These are phyloP conservation scores for Pachyramphus minor DNA, from an alignment of 2,113 vertebrate species.

Conservation along the genomic window DNA sequence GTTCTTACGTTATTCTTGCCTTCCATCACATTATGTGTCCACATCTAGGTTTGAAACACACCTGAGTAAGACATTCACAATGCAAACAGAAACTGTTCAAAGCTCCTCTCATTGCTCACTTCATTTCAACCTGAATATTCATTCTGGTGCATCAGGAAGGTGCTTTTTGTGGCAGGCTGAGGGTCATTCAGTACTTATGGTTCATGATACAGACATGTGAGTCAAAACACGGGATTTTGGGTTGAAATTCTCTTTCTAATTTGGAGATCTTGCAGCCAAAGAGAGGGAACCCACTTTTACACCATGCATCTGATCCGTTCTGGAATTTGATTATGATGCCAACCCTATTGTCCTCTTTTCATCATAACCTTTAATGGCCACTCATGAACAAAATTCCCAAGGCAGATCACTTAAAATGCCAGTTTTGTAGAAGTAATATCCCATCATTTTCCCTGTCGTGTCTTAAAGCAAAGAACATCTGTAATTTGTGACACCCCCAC, in stretches of 20 bases:
- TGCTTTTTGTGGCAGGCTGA: not conserved
- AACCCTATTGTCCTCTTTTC: not conserved
- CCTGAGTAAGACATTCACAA: not conserved
- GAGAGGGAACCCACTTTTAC: not conserved
- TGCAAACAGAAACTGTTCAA: not conserved
- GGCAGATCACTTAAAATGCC: not conserved
- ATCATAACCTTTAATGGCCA: not conserved
- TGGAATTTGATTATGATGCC: not conserved
- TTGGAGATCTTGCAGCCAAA: not conserved
- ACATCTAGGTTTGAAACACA: not conserved
- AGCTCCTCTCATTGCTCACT: not conserved
- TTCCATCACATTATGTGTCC: not conserved
- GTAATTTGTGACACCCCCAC: not conserved
- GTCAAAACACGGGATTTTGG: not conserved
- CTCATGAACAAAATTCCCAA: not conserved
- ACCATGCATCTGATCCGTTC: rapidly evolving
- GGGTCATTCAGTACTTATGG: not conserved
- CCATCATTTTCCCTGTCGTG: not conserved
- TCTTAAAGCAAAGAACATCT: not conserved
- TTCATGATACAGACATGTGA: not conserved
- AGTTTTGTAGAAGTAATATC: not conserved
- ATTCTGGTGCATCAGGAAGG: not conserved
- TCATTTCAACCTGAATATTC: not conserved
- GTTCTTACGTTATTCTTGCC: not conserved
- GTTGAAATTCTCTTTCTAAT: not conserved